phyloP scores from a whole-genome alignment of 2,797 vertebrate species.

The Sebastes steindachneri region DNA sequence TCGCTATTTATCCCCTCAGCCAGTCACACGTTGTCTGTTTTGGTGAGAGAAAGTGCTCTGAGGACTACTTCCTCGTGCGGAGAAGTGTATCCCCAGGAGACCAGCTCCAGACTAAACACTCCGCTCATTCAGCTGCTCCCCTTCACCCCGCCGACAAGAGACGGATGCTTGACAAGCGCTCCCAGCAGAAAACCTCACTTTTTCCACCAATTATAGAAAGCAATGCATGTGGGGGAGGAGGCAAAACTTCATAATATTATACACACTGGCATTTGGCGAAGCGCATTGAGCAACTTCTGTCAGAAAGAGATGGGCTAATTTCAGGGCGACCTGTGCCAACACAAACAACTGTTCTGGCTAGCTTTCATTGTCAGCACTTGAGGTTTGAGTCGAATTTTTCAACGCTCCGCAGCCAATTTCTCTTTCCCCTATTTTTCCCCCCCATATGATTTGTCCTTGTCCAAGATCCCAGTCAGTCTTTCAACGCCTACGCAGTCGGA shows the following conservation, averaged over 20 bases:
- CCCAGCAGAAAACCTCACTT: slow-evolving; percentile 88
- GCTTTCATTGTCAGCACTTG: slow-evolving; percentile 87
- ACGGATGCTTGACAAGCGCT: slow-evolving; percentile 91
- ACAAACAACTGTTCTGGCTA: slow-evolving; percentile 90
- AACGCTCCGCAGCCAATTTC: slow-evolving; percentile 76
- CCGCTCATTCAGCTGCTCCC: slow-evolving; percentile 89
- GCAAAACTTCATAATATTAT: slow-evolving; percentile 84
- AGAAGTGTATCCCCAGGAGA: slow-evolving; percentile 88
- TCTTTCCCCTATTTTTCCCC: slow-evolving; percentile 65
- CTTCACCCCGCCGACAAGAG: slow-evolving; percentile 86
- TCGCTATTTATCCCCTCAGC: slow-evolving; percentile 49
- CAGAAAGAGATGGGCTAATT: slow-evolving; percentile 90
- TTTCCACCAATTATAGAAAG: slow-evolving; percentile 89
- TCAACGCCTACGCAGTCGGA: slow-evolving; percentile 75
- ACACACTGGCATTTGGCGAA: slow-evolving; percentile 84
- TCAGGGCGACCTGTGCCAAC: slow-evolving; percentile 86
- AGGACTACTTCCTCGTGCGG: slow-evolving; percentile 88
- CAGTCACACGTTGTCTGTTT: slow-evolving; percentile 25
- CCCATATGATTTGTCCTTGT: slow-evolving; percentile 75
- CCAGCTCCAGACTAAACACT: slow-evolving; percentile 94
- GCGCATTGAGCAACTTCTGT: slow-evolving; percentile 82
- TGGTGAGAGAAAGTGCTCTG: slow-evolving; percentile 57
- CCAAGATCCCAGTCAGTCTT: slow-evolving; percentile 76
- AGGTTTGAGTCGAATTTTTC: slow-evolving; percentile 82
- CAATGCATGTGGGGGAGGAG: slow-evolving; percentile 65